Evolutionary conservation across 2,888 invertebrate species (phyloP), one percentile per base, ranked within the genome.

Genomic region (Thera britannica): DNA sequence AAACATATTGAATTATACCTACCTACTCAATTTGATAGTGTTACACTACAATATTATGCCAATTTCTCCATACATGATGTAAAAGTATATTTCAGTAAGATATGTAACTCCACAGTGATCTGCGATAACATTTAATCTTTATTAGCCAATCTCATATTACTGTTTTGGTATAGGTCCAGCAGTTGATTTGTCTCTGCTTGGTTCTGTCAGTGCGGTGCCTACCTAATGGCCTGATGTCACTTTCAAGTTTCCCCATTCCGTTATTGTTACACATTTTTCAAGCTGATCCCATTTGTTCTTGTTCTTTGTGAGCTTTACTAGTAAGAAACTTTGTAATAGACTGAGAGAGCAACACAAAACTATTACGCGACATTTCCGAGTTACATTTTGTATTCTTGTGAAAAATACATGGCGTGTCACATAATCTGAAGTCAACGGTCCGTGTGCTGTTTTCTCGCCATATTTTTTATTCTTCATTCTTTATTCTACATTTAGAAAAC

Each of bases 251-350:
- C 81, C 79, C 83, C 84, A 86, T 88, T 87, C 81, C 81, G 83
- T 88, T 89, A 89, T 89, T 87, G 85, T 85, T 84, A 84, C 80
- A 85, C 85, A 87, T 88, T 88, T 87, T 85, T 88, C 85, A 85
- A 87, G 81, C 79, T 83, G 83, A 86, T 86, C 84, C 82, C 86
- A 87, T 88, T 88, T 87, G 84, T 87, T 84, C 79, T 79, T 80
- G 79, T 81, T 81, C 78, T 78, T 77, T 77, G 77, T 77, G 81
- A 83, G 78, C 81, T 82, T 82, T 77, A 68, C 74, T 61, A 73
- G 74, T 76, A 79, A 81, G 79, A 79, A 83, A 82, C 78, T 83
- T 82, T 75, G 77, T 83, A 81, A 85, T 83, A 82, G 82, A 84
- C 80, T 79, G 75, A 71, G 74, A 73, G 73, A 75, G 72, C 68